phyloP scores from a whole-genome alignment of 2,888 invertebrate species.

The Geotrupes spiniger region DNA sequence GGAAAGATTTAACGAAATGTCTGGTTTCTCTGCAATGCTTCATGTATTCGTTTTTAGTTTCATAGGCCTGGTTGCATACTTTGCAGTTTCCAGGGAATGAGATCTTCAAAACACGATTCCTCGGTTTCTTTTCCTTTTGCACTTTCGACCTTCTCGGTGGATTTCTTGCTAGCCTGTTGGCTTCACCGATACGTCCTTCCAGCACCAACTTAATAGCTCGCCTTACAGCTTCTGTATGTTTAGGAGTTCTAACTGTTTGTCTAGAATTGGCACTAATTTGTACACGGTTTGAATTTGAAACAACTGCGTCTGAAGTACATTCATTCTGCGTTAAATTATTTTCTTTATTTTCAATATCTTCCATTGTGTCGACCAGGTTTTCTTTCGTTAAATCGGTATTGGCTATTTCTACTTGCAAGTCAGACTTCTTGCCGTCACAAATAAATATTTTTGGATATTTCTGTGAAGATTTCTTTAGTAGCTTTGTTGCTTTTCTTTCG shows the following conservation, averaged over 20 bases:
- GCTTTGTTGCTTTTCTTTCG: constrained; percentile 7
- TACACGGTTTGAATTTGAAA: background rate
- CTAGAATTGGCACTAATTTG: too few species aligned
- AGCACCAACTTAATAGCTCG: background rate
- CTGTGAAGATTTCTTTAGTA: constrained; percentile 1
- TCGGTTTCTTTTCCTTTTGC: background rate
- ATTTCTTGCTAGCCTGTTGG: background rate
- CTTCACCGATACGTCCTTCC: background rate
- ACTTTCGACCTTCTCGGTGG: background rate
- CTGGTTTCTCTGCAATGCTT: constrained; percentile 11
- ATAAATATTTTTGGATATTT: background rate
- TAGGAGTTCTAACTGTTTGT: too few species aligned
- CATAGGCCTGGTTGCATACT: constrained; percentile 7
- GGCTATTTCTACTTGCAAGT: background rate
- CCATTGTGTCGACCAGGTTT: background rate
- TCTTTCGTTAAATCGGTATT: background rate
- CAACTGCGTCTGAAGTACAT: background rate
- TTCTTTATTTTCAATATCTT: background rate
- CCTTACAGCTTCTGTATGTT: background rate
- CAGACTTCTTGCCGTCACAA: background rate
- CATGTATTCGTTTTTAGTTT: constrained; percentile 13
- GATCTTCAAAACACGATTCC: background rate
- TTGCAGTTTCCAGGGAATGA: constrained; percentile 12
- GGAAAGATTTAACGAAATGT: constrained; percentile 16
- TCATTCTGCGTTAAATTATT: background rate